Conservation (phyloP, 2,888 invertebrate species). For the Mythimna albipuncta region DNA sequence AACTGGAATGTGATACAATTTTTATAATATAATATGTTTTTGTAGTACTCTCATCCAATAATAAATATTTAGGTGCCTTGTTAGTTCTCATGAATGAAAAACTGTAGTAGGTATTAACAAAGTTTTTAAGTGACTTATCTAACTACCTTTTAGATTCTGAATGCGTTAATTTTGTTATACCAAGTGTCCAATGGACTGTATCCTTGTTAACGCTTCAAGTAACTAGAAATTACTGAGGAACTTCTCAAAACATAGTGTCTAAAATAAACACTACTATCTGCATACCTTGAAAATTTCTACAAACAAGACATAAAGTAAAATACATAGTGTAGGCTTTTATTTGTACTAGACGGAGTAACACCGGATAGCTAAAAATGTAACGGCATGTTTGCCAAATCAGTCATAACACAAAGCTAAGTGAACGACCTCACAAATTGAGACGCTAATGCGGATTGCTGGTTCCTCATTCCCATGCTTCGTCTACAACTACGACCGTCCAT, state of each 20-base stretch:
- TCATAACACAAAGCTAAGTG: slow-evolving; percentile 80
- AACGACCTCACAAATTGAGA: slow-evolving; percentile 80
- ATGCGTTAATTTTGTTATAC: not conserved
- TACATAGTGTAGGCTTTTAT: slow-evolving; percentile 33
- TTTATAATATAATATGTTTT: not conserved
- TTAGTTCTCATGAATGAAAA: not conserved
- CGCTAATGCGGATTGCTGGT: slow-evolving; percentile 61
- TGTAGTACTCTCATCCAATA: not conserved
- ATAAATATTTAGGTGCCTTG: not conserved
- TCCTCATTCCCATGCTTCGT: slow-evolving; percentile 61
- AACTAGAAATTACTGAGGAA: slow-evolving; percentile 19
- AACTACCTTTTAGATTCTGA: slow-evolving; percentile 11
- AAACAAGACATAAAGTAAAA: slow-evolving; percentile 35
- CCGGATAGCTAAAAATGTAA: slow-evolving; percentile 78
- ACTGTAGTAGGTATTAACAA: not conserved
- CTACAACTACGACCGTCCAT: slow-evolving; percentile 38
- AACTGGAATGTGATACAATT: slow-evolving; percentile 14
- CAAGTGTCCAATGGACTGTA: not conserved
- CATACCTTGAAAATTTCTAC: slow-evolving; percentile 56
- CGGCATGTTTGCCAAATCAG: slow-evolving; percentile 86
- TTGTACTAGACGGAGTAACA: slow-evolving; percentile 51
- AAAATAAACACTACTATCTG: slow-evolving; percentile 42
- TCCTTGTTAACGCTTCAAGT: slow-evolving; percentile 27
- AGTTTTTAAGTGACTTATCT: not conserved
- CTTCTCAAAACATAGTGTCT: slow-evolving; percentile 11